phyloP scores from a whole-genome alignment of 92 coral and sea anemone genomes.

The Palythoa grandiflora region DNA sequence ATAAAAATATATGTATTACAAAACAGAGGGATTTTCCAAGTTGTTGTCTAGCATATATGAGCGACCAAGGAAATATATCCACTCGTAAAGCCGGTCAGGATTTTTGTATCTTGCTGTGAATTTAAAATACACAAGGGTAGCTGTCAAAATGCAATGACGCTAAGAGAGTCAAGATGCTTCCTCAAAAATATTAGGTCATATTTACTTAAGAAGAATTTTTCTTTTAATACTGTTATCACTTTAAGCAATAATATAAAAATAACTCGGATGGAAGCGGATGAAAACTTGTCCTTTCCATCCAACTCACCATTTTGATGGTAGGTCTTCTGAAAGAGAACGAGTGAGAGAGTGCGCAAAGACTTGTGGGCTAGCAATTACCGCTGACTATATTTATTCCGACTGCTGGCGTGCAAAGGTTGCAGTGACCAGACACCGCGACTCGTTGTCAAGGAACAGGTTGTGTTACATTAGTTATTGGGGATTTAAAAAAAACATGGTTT shows the following conservation, averaged over 20 bases:
- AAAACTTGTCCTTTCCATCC: constrained; percentile 3
- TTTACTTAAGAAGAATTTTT: not conserved
- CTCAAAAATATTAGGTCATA: not conserved
- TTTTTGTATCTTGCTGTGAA: too few relatives aligned
- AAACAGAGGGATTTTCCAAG: too few relatives aligned
- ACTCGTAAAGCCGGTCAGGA: too few relatives aligned
- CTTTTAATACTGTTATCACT: not conserved
- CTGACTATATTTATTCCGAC: constrained; percentile 11
- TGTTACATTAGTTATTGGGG: not conserved
- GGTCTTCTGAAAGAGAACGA: constrained; percentile 70
- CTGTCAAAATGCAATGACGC: not conserved
- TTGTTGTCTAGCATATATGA: too few relatives aligned
- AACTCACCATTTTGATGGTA: constrained; percentile 88
- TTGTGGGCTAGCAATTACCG: constrained; percentile 66
- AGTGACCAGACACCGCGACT: not conserved
- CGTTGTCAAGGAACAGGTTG: not conserved
- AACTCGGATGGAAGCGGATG: constrained; percentile 75
- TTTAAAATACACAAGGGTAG: too few relatives aligned
- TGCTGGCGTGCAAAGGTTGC: not conserved
- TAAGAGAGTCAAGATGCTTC: not conserved
- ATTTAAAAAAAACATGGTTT: not conserved
- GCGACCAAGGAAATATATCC: too few relatives aligned
- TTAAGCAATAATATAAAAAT: not conserved
- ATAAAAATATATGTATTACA: too few relatives aligned
- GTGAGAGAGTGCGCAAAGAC: constrained; percentile 41